phyloP scores from a whole-genome alignment of 2,113 vertebrate species.

The Spea multiplicata region DNA sequence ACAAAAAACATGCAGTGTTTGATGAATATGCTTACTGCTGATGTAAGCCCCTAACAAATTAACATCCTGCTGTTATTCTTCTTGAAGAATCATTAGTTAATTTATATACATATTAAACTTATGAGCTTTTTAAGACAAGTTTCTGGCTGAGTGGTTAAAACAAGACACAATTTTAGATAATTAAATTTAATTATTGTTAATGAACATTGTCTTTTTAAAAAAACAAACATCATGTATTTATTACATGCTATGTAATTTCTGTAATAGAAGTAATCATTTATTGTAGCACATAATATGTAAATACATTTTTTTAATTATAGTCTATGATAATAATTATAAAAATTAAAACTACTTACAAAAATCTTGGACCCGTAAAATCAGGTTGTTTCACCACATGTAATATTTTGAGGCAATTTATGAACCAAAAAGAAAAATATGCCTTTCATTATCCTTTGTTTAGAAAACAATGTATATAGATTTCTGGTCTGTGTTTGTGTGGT shows the following conservation, averaged over 20 bases:
- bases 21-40: neutral
- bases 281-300: no score
- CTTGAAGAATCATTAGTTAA: neutral
- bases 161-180: neutral
- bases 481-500: no score
- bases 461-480: no score
- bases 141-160: neutral
- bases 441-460: no score
- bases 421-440: no score
- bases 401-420: no score
- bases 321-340: no score
- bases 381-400: no score
- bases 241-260: neutral
- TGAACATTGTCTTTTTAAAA: neutral
- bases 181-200: slow-evolving; percentile 6
- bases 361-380: no score
- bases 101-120: neutral
- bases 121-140: neutral
- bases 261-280: no score
- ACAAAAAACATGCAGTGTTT: neutral
- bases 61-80: neutral
- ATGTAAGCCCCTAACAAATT: slow-evolving; percentile 23
- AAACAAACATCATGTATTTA: neutral
- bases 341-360: no score
- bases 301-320: no score